phyloP scores from a whole-genome alignment of 2,113 vertebrate genomes.

The Pygoscelis antarcticus region DNA sequence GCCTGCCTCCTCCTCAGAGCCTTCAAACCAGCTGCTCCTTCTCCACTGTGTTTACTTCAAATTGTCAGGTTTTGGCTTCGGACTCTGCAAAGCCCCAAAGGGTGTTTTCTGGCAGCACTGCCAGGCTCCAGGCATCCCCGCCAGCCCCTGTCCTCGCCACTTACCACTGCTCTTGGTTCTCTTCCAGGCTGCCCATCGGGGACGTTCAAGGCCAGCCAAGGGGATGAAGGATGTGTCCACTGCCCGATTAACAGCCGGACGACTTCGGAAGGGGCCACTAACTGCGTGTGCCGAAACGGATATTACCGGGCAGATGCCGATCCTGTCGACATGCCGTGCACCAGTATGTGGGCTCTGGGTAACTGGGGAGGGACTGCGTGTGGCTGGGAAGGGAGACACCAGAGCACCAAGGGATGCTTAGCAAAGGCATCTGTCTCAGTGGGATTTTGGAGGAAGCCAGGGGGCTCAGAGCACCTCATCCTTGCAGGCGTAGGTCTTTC shows the following conservation, averaged over 20 bases:
- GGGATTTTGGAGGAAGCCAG: background rate
- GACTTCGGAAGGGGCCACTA: constrained; percentile 87
- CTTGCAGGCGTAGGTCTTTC: background rate
- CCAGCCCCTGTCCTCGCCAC: background rate
- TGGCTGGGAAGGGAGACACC: background rate
- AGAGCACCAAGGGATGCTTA: background rate
- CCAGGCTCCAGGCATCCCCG: background rate
- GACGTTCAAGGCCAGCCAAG: constrained; percentile 90
- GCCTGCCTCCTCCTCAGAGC: background rate
- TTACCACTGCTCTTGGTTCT: background rate
- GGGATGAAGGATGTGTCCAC: constrained; percentile 86
- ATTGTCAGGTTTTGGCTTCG: background rate
- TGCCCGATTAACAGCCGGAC: constrained; percentile 93
- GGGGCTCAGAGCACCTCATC: background rate
- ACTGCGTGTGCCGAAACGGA: constrained; percentile 85
- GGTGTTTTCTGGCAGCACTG: background rate
- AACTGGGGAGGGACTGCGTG: rapidly evolving
- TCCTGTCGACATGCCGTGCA: constrained; percentile 90
- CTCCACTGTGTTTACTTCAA: background rate
- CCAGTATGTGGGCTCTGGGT: constrained; percentile 79
- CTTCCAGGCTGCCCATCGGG: constrained; percentile 85
- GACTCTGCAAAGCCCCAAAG: background rate
- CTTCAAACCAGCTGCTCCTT: background rate
- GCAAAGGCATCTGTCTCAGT: background rate
- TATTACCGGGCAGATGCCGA: constrained; percentile 89